Conservation (phyloP, 2,888 invertebrate genomes). For the Noctua fimbriata region DNA sequence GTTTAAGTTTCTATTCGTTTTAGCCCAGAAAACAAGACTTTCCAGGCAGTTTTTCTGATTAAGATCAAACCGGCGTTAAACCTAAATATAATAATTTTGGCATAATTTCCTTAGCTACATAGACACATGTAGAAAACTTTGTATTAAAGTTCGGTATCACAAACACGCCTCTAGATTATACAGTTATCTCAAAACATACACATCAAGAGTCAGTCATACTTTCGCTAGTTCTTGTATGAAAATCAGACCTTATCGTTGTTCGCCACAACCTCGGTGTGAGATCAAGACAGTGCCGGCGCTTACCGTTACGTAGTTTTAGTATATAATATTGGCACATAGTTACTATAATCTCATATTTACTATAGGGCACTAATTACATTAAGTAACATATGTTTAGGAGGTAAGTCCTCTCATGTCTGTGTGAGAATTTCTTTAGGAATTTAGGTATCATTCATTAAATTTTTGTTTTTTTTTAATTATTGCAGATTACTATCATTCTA, state of each 20-base stretch:
- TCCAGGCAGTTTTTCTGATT: not conserved
- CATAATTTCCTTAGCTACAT: not conserved
- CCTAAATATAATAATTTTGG: not conserved
- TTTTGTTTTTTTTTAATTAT: slow-evolving; percentile 22
- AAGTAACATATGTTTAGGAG: slow-evolving; percentile 25
- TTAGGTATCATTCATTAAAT: slow-evolving; percentile 12
- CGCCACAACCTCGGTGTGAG: slow-evolving; percentile 39
- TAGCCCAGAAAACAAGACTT: not conserved
- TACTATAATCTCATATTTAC: slow-evolving; percentile 37
- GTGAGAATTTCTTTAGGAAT: slow-evolving; percentile 20
- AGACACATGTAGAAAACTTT: not conserved
- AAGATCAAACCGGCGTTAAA: not conserved
- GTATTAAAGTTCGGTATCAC: not conserved
- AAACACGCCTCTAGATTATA: not conserved
- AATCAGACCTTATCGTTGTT: slow-evolving; percentile 19
- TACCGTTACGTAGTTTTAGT: slow-evolving; percentile 35
- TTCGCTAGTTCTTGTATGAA: slow-evolving; percentile 10
- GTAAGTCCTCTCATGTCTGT: slow-evolving; percentile 51
- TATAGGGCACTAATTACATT: slow-evolving; percentile 62
- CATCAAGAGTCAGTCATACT: not conserved
- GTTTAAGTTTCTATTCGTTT: not conserved
- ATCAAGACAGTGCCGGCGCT: slow-evolving; percentile 43
- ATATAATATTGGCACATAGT: slow-evolving; percentile 61
- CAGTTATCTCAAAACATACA: not conserved
- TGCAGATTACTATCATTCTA: slow-evolving; percentile 37